Evolutionary conservation across 2,888 invertebrate species (phyloP).

Genomic region (Dicyrtoma fusca): DNA sequence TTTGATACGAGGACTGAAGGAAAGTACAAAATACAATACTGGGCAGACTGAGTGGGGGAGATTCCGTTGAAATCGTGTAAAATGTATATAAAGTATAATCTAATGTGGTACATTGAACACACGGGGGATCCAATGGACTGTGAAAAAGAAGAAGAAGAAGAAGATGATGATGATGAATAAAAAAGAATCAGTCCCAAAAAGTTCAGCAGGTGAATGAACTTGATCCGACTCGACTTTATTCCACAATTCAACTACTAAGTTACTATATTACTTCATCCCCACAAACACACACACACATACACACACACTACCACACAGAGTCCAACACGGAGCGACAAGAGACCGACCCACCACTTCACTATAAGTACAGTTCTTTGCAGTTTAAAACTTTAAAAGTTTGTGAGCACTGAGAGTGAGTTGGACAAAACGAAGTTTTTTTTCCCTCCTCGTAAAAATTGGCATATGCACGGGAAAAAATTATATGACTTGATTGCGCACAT

Average conservation of each 20-base stretch:
- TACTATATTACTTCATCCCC: too few relatives aligned
- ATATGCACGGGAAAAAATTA: constrained; percentile 42
- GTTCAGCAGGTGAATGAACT: constrained; percentile 56
- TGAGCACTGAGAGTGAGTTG: neutral
- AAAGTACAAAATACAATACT: neutral
- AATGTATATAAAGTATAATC: constrained; percentile 15
- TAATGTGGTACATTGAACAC: constrained; percentile 36
- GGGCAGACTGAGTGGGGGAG: constrained; percentile 5
- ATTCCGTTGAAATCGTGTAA: constrained; percentile 21
- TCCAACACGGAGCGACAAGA: too few relatives aligned
- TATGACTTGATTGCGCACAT: constrained; percentile 48
- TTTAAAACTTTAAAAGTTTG: too few relatives aligned
- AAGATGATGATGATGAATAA: too few relatives aligned
- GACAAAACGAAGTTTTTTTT: constrained; percentile 45
- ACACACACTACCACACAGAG: too few relatives aligned
- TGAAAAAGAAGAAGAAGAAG: constrained; percentile 14
- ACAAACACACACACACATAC: too few relatives aligned
- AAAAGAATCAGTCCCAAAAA: constrained; percentile 44
- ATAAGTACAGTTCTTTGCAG: too few relatives aligned
- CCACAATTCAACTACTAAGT: constrained; percentile 9
- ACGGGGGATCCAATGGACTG: constrained; percentile 40
- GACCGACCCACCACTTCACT: too few relatives aligned
- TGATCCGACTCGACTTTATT: constrained; percentile 32
- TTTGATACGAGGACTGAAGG: too few relatives aligned
- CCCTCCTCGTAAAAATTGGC: constrained; percentile 49